A percentile compares a stretch with the other conserved stretches of the same genome.
These are phyloP conservation scores for Alethe diademata DNA, from an alignment of 2,113 vertebrate species.

Conservation along the genomic window DNA sequence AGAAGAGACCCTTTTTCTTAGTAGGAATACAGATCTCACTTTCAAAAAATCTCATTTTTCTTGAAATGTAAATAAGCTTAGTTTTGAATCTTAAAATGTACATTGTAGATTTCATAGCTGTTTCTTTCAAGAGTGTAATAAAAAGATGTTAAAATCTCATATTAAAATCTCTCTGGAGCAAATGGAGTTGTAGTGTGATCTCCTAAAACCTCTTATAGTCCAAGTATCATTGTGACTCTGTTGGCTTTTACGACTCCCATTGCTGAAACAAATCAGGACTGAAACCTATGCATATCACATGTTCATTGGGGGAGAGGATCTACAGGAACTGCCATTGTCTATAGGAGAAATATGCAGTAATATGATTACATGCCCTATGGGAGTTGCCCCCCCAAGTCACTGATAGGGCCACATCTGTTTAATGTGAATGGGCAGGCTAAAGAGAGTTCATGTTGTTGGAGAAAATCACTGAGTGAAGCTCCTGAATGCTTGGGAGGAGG, in stretches of 20 bases:
- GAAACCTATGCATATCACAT: not conserved
- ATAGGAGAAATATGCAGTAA: not conserved
- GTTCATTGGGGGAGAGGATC: not conserved
- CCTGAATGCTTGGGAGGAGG: not conserved
- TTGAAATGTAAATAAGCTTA: not conserved
- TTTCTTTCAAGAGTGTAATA: not conserved
- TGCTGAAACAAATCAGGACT: not conserved
- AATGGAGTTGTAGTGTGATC: not conserved
- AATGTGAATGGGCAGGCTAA: not conserved
- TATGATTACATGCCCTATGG: not conserved
- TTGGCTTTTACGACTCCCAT: not conserved
- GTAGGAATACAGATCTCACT: not conserved
- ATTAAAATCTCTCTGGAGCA: not conserved
- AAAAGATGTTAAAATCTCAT: not conserved
- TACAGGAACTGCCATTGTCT: conserved; percentile 32
- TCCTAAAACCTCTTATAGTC: not conserved
- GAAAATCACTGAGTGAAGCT: not conserved
- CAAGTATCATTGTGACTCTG: not conserved
- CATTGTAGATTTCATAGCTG: not conserved
- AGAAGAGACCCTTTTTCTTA: not conserved
- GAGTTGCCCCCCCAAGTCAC: not conserved
- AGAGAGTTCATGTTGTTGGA: not conserved
- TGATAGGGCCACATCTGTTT: conserved; percentile 41
- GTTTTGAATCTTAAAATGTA: not conserved
- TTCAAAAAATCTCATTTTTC: not conserved